Evolutionary conservation across 2,888 invertebrate genomes (phyloP), one percentile per base, ranked within the genome.

Genomic region (Coleophora deauratella): DNA sequence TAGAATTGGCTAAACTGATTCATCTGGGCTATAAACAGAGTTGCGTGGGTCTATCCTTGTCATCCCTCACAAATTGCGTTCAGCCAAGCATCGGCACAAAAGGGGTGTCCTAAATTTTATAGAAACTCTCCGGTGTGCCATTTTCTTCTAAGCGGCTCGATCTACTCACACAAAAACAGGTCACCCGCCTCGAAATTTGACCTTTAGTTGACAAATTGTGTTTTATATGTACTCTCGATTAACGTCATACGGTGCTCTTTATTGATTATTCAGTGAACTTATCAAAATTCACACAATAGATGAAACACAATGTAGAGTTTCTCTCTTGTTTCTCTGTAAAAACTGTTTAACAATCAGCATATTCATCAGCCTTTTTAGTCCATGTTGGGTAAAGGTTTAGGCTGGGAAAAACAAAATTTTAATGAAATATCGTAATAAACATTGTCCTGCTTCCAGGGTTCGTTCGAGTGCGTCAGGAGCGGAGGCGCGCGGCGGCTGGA

Each of bases 401-500:
- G n/a, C n/a, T n/a, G n/a, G n/a, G n/a, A n/a, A n/a, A n/a, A n/a
- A n/a, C n/a, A n/a, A 21, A 21, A 21, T 6, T 21, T 6, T 4
- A 3, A 21, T 21, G 21, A 4, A 21, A 6, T 21, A 21, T 21
- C 21, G 3, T 6, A 21, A 21, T 21, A 21, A 21, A 6, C 3
- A 21, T 21, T 21, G 3, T 21, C 27, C 9, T 48, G 33, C 50
- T 74, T 80, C 45, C 94, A 95, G 82, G 97, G 97, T 71, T 95
- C 96, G 76, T 95, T 97, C 85, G 97, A 97, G 84, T 97, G 97
- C 81, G 91, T 97, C 66, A 89, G 88, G 69, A 69, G 76, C 59
- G 81, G 77, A 47, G 81, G 70, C 57, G 67, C 72, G 54, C 87
- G 88, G 62, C 89, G 90, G 51, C 86, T 96, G 76, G 93, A 93